Percentiles rank a stretch among this genome's conserved stretches.
Evolutionary conservation across 2,797 vertebrate genomes (phyloP).

Genomic region (Acipenser transmontanus): DNA sequence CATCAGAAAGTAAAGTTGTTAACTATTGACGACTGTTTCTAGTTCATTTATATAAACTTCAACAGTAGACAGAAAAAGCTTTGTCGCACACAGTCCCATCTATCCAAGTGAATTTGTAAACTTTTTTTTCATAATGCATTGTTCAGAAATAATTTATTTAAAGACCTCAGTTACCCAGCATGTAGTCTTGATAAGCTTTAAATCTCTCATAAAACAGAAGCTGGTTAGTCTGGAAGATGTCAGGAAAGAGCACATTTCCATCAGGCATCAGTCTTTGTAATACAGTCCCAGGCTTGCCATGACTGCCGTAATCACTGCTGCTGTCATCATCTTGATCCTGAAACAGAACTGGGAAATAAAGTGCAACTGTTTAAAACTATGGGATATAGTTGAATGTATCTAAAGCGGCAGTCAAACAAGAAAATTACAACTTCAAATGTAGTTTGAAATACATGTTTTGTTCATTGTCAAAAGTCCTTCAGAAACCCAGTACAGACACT

Average conservation of each 20-base stretch:
- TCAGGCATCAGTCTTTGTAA: constrained; percentile 55
- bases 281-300: constrained; percentile 44
- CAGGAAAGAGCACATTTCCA: constrained; percentile 60
- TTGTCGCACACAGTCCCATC: neutral
- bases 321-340: constrained; percentile 51
- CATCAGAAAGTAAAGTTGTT: too few species aligned
- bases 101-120: too few species aligned
- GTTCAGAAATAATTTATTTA: too few species aligned
- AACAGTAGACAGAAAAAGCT: neutral
- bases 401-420: too few species aligned
- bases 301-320: constrained; percentile 56
- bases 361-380: too few species aligned
- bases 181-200: constrained; percentile 86
- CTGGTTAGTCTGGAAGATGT: constrained; percentile 73
- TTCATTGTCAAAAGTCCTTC: too few species aligned
- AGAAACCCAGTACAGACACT: too few species aligned
- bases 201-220: constrained; percentile 89
- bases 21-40: too few species aligned
- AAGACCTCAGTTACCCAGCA: constrained; percentile 67
- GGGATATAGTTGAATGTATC: too few species aligned
- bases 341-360: constrained; percentile 36
- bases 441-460: too few species aligned
- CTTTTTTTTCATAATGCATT: too few species aligned
- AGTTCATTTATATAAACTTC: neutral
- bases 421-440: too few species aligned